Evolutionary conservation across 2,797 vertebrate species (phyloP).

Genomic region (Furcifer pardalis): DNA sequence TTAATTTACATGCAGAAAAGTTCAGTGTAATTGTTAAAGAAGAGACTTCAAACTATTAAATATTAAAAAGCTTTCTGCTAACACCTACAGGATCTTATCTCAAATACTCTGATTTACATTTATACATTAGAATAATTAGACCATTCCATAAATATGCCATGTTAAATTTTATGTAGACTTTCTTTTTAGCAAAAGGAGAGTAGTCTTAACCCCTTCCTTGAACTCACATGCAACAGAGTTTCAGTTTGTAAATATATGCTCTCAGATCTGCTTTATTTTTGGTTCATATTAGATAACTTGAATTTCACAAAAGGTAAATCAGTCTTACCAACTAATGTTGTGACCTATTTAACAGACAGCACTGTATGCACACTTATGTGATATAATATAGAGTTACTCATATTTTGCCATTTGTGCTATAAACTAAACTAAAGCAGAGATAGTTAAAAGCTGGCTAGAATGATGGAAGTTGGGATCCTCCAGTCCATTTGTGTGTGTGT

Average conservation of each 20-base stretch:
- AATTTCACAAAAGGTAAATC: neutral
- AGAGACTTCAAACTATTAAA: neutral
- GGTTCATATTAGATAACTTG: neutral
- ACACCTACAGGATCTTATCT: neutral
- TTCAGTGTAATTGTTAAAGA: constrained; percentile 15
- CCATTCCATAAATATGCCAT: neutral
- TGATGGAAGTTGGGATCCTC: too few species aligned
- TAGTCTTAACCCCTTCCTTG: neutral
- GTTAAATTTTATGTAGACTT: constrained; percentile 2
- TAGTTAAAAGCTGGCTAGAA: neutral
- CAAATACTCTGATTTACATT: constrained; percentile 1
- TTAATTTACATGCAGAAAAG: neutral
- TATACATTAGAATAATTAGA: neutral
- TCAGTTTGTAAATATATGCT: neutral
- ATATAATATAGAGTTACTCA: neutral
- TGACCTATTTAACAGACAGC: neutral
- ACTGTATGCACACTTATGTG: neutral
- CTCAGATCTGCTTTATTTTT: neutral
- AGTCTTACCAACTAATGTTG: neutral
- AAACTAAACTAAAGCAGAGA: neutral
- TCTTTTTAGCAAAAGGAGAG: neutral
- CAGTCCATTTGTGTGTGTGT: too few species aligned
- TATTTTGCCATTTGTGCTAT: neutral
- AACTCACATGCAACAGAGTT: neutral
- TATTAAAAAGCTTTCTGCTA: constrained; percentile 1